Evolutionary conservation across 2,888 invertebrate species (phyloP).

Genomic region (Drosophila ochracea): DNA sequence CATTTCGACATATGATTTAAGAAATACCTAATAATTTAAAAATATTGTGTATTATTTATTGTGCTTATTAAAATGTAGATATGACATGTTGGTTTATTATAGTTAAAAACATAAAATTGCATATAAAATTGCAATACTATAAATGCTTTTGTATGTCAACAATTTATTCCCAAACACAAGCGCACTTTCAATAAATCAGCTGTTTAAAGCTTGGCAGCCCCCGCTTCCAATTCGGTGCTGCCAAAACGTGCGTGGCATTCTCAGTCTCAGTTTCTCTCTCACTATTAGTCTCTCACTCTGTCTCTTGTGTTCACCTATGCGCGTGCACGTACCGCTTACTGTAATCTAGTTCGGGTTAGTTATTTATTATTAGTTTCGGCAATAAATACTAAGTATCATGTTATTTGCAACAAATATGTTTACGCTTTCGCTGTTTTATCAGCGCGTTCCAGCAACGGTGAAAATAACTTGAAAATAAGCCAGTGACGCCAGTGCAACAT

Average conservation of each 20-base stretch:
- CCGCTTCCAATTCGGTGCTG: slow-evolving; percentile 11
- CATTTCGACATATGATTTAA: background rate
- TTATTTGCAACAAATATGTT: slow-evolving; percentile 56
- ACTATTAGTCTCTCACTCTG: slow-evolving; percentile 3
- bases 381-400: background rate
- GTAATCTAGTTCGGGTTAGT: slow-evolving; percentile 57
- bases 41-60: background rate
- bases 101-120: background rate
- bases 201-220: slow-evolving; percentile 27
- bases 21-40: background rate
- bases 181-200: slow-evolving; percentile 22
- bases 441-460: slow-evolving; percentile 12
- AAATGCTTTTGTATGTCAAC: background rate
- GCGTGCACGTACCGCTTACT: slow-evolving; percentile 67
- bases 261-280: background rate
- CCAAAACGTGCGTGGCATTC: slow-evolving; percentile 27
- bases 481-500: slow-evolving; percentile 64
- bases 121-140: background rate
- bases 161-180: background rate
- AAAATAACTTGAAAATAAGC: slow-evolving; percentile 25
- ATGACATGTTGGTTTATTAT: background rate
- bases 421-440: slow-evolving; percentile 54
- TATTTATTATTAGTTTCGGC: slow-evolving; percentile 21
- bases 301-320: slow-evolving; percentile 30
- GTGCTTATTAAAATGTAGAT: background rate